These are phyloP conservation scores for Egretta garzetta DNA, from an alignment of 2,113 vertebrate genomes.

Conservation along the genomic window DNA sequence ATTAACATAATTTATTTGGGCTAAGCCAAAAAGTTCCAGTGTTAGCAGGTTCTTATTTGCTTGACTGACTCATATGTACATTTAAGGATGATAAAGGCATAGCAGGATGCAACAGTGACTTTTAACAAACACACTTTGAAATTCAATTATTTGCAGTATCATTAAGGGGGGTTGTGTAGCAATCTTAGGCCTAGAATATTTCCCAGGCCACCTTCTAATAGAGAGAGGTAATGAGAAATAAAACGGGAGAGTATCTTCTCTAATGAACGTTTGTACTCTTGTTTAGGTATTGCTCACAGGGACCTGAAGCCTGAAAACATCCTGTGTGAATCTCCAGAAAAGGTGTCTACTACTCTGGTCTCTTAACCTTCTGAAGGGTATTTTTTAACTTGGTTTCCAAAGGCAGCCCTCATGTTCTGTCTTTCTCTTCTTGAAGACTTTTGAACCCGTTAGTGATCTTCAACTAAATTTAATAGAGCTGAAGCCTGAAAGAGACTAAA, in stretches of 20 bases:
- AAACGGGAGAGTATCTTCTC: background rate
- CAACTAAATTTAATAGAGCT: background rate
- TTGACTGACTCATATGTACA: background rate
- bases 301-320: slow-evolving; percentile 98
- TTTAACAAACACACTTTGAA: background rate
- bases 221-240: background rate
- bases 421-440: background rate
- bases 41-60: background rate
- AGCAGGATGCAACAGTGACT: background rate
- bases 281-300: slow-evolving; percentile 91
- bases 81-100: background rate
- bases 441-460: background rate
- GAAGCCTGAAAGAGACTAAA: background rate
- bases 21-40: background rate
- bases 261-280: slow-evolving; percentile 10
- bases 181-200: background rate
- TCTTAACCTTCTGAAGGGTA: background rate
- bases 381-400: background rate
- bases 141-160: background rate
- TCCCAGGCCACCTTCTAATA: background rate
- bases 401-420: background rate
- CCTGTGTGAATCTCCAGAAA: slow-evolving; percentile 90
- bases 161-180: background rate
- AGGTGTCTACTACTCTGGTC: slow-evolving; percentile 70
- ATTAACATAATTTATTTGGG: background rate